Evolutionary conservation across 1,140 invertebrate species (phyloP).

Genomic region (Drosophila pandora): DNA sequence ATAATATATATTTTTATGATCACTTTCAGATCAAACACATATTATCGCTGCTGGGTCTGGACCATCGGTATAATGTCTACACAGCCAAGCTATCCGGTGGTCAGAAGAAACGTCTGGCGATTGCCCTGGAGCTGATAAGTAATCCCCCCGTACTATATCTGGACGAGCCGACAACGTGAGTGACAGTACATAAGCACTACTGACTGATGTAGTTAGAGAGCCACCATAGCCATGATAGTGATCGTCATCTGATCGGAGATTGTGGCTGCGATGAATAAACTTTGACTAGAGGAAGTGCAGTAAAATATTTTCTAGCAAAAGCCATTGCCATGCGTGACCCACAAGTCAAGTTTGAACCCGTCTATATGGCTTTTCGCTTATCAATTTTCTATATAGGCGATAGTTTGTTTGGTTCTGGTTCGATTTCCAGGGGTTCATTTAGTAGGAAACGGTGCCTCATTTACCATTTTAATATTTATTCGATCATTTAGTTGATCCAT

Average conservation of each 20-base stretch:
- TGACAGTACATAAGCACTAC: conserved; percentile 41
- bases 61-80: conserved; percentile 87
- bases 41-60: conserved; percentile 88
- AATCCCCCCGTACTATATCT: conserved; percentile 96
- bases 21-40: conserved; percentile 86
- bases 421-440: conserved; percentile 16
- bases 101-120: conserved; percentile 93
- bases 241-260: conserved; percentile 19
- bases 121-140: conserved; percentile 93
- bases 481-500: conserved; percentile 8
- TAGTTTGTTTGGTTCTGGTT: conserved; percentile 8
- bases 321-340: conserved; percentile 24
- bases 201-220: conserved; percentile 30
- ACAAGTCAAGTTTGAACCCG: conserved; percentile 55
- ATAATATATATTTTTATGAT: not conserved
- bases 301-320: conserved; percentile 12
- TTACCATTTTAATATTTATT: conserved; percentile 14
- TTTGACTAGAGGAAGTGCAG: conserved; percentile 42
- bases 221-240: conserved; percentile 19
- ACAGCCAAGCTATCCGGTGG: conserved; percentile 93
- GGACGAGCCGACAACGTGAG: conserved; percentile 96
- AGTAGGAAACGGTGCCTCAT: conserved; percentile 24
- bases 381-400: conserved; percentile 14
- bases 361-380: conserved; percentile 22
- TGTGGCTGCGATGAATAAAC: conserved; percentile 20